These are phyloP conservation scores for Dermolepida albohirtum DNA, from an alignment of 2,888 invertebrate genomes.

Conservation along the genomic window DNA sequence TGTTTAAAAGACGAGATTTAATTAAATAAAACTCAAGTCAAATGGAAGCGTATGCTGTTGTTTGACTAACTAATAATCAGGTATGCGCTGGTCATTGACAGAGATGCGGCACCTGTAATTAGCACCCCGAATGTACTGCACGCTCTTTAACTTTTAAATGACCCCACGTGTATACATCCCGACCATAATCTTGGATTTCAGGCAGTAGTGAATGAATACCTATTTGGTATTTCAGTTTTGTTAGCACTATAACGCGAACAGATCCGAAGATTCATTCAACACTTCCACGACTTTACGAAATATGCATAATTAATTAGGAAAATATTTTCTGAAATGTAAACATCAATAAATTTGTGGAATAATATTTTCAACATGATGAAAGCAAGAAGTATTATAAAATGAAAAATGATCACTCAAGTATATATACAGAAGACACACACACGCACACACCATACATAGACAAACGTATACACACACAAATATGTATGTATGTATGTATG, in stretches of 20 bases:
- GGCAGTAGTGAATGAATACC: constrained; percentile 16
- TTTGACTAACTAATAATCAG: constrained; percentile 57
- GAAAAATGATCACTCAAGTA: too few relatives aligned
- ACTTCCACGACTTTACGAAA: constrained; percentile 11
- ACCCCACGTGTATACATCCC: constrained; percentile 46
- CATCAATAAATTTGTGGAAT: too few relatives aligned
- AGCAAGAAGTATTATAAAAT: too few relatives aligned
- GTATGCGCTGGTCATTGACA: constrained; percentile 56
- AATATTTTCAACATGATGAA: too few relatives aligned
- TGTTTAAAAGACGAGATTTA: constrained; percentile 41
- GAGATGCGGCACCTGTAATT: constrained; percentile 58
- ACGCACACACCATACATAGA: too few relatives aligned
- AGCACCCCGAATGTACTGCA: constrained; percentile 58
- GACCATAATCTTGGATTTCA: constrained; percentile 4
- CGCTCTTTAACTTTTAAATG: constrained; percentile 58
- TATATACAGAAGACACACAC: too few relatives aligned
- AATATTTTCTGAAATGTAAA: too few relatives aligned
- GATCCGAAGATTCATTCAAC: constrained; percentile 25
- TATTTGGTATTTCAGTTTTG: constrained; percentile 7
- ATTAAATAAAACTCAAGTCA: constrained; percentile 53
- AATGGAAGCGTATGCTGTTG: constrained; percentile 50
- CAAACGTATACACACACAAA: too few relatives aligned
- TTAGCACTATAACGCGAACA: constrained; percentile 30
- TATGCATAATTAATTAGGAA: constrained; percentile 8
- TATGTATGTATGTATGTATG: too few relatives aligned